Base-by-base conservation (phyloP, 2,888 invertebrate species). In the Panopea generosa region DNA sequence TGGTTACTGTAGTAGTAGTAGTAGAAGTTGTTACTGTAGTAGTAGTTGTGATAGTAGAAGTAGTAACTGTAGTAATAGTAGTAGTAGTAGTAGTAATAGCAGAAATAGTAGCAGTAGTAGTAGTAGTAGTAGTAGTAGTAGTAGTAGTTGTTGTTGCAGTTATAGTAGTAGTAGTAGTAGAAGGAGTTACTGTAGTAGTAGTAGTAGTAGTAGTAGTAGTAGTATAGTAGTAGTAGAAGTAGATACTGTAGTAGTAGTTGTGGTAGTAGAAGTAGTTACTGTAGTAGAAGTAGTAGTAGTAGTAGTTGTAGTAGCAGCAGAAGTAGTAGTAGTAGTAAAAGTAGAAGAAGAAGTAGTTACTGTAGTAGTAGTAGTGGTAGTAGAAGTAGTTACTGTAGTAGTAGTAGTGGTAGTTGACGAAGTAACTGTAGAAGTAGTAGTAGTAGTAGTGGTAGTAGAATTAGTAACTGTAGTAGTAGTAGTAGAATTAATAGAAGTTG, bases 21-120 rank as follows among this genome's bases (percentile, higher is more conserved):
- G 63, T 63, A 52, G 63, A 52, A 52, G 63, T 63, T 29, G 63
- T 63, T 29, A 52, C 22, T 24, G 61, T 47, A 61, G 61, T 22
- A 63, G 50, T 63, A 29, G 63, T 33, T 29, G 63, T 52, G 29
- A 52, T 52, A 29, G 63, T 52, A 52, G 63, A 52, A 52, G 56
- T 63, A 52, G 63, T 53, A 63, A 52, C 26, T 11, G 53, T 52
- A 52, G 26, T 22, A 52, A 22, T 52, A 52, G 53, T 52, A 52
- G 53, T 7, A 52, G 53, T 7, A 52, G 53, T 52, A 52, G 53
- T 52, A 52, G 53, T 52, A 52, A 22, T 52, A 52, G 53, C 20
- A 52, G 53, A 18, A 52, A 22, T 52, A 52, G 53, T 52, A 52
- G 53, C 20, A 52, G 53, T 52, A 16, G 22, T 52, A 52, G 53